A percentile compares a stretch with the other conserved stretches of the same genome.
Conservation (phyloP, 2,797 vertebrate species). For the Poecilia wingei region DNA sequence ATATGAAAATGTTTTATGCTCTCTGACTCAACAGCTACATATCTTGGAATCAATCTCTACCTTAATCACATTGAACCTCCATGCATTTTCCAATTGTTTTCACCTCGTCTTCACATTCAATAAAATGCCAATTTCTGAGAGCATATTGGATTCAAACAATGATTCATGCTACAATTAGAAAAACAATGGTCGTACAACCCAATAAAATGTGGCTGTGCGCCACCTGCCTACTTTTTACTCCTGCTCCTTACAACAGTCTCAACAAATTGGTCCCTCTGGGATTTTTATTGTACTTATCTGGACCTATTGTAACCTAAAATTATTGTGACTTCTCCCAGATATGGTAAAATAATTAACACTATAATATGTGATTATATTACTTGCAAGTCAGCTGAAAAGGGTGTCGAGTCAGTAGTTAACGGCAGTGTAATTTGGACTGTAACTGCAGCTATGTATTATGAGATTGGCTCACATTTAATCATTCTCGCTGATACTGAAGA, state of each 20-base stretch:
- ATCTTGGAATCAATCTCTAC: slow-evolving; percentile 29
- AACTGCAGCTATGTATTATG: slow-evolving; percentile 25
- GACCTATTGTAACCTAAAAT: slow-evolving; percentile 56
- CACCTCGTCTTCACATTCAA: slow-evolving; percentile 46
- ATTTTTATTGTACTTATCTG: slow-evolving; percentile 47
- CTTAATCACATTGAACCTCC: slow-evolving; percentile 33
- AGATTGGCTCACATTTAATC: slow-evolving; percentile 17
- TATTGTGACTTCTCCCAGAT: slow-evolving; percentile 34
- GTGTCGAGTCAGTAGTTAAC: slow-evolving; percentile 14
- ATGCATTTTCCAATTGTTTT: slow-evolving; percentile 35
- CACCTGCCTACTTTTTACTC: slow-evolving; percentile 52
- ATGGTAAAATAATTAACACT: slow-evolving; percentile 46
- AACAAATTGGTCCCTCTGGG: slow-evolving; percentile 65
- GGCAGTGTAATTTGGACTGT: slow-evolving; percentile 16
- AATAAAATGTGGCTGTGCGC: slow-evolving; percentile 49
- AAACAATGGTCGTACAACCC: slow-evolving; percentile 51
- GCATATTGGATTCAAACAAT: slow-evolving; percentile 45
- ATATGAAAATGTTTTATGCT: background rate
- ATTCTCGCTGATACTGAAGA: slow-evolving; percentile 36
- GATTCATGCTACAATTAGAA: slow-evolving; percentile 52
- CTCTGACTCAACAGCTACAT: slow-evolving; percentile 4
- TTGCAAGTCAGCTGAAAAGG: slow-evolving; percentile 28
- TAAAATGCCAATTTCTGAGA: slow-evolving; percentile 37
- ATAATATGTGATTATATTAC: slow-evolving; percentile 51
- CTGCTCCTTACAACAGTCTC: slow-evolving; percentile 48